Conservation (phyloP, 1,140 invertebrate species). For the Euwallacea similis region DNA sequence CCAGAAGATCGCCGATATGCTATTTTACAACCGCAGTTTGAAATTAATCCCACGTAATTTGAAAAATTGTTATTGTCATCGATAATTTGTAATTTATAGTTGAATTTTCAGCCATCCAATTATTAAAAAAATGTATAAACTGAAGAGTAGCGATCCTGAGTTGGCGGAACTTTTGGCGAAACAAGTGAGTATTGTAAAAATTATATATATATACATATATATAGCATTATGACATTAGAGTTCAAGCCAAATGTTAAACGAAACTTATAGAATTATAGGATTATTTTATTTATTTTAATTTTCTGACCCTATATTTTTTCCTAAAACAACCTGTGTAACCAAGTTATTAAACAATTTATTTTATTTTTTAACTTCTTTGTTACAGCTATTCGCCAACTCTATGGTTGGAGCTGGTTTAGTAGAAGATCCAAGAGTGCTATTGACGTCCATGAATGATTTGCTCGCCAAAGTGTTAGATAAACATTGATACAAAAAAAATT, state of each 20-base stretch:
- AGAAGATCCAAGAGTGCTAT: slow-evolving; percentile 83
- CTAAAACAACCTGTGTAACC: too few species aligned
- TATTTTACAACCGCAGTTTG: slow-evolving; percentile 86
- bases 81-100: neutral
- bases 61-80: neutral
- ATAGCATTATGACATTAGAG: too few species aligned
- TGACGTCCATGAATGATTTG: slow-evolving; percentile 85
- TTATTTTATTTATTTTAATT: too few species aligned
- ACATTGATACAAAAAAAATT: slow-evolving; percentile 55
- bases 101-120: slow-evolving; percentile 76
- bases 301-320: too few species aligned
- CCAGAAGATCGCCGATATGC: slow-evolving; percentile 84
- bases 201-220: too few species aligned
- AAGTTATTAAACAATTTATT: neutral
- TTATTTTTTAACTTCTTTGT: slow-evolving; percentile 40
- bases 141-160: slow-evolving; percentile 74
- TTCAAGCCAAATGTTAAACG: too few species aligned
- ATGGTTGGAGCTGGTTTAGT: slow-evolving; percentile 95
- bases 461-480: slow-evolving; percentile 82
- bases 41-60: slow-evolving; percentile 86
- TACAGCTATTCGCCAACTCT: slow-evolving; percentile 87
- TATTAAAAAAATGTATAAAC: slow-evolving; percentile 82
- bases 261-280: too few species aligned
- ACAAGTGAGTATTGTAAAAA: slow-evolving; percentile 63
- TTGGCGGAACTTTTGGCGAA: slow-evolving; percentile 83